These are phyloP conservation scores for Morphnarchus princeps DNA, from an alignment of 2,113 vertebrate species.

Conservation along the genomic window DNA sequence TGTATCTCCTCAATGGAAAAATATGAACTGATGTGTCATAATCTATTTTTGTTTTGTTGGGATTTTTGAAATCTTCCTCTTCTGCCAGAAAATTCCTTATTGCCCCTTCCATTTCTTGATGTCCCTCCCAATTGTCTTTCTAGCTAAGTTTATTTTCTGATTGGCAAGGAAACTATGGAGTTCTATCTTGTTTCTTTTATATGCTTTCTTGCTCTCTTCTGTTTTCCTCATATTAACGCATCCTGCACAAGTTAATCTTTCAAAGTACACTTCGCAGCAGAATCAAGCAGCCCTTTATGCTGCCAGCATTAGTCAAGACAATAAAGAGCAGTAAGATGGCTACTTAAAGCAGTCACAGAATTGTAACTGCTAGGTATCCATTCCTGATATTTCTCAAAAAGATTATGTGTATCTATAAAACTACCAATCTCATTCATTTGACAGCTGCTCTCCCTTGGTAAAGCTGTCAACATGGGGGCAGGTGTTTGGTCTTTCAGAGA, in stretches of 20 bases:
- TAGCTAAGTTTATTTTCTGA: constrained; percentile 29
- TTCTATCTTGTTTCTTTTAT: neutral
- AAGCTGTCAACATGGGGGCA: neutral
- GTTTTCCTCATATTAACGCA: neutral
- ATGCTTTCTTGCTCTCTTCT: neutral
- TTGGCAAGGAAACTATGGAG: constrained; percentile 4
- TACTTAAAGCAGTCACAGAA: neutral
- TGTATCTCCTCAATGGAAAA: constrained; percentile 37
- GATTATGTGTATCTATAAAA: neutral
- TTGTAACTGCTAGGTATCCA: neutral
- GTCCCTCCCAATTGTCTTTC: neutral
- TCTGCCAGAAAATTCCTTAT: constrained; percentile 15
- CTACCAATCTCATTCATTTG: neutral
- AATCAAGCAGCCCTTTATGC: neutral
- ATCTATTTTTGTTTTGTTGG: constrained; percentile 23
- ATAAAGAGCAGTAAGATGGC: neutral
- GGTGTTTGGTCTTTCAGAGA: neutral
- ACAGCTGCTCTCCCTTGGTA: neutral
- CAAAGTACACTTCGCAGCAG: neutral
- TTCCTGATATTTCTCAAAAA: neutral
- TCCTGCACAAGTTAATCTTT: neutral
- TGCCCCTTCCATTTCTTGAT: constrained; percentile 26
- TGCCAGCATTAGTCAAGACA: neutral
- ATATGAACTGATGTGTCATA: constrained; percentile 5
- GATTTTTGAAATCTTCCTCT: neutral